These are phyloP conservation scores for cat (Felis catus) DNA, from an alignment of 2,113 vertebrate genomes.

Conservation along the genomic window DNA sequence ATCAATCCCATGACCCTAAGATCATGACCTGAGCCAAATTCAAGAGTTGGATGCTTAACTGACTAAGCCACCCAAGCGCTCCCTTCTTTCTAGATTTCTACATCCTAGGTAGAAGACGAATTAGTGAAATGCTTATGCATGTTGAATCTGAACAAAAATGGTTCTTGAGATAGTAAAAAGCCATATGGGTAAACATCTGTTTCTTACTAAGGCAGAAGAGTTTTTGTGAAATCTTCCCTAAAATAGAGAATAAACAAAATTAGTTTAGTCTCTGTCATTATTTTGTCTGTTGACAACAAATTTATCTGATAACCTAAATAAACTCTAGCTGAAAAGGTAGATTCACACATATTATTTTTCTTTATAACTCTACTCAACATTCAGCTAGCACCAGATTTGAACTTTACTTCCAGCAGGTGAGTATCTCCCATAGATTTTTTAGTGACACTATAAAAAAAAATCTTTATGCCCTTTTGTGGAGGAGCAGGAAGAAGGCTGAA, in stretches of 20 bases:
- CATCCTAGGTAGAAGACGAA: background rate
- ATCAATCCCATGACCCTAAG: too few relatives aligned
- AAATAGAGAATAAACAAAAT: constrained; percentile 32
- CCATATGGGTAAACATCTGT: constrained; percentile 44
- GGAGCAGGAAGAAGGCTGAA: background rate
- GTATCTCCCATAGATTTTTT: background rate
- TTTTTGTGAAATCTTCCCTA: background rate
- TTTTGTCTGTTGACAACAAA: background rate
- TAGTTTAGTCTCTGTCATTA: background rate
- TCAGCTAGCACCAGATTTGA: background rate
- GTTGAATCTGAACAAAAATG: constrained; percentile 37
- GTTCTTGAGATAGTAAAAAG: constrained; percentile 21
- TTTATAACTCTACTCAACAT: background rate
- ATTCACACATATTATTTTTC: background rate
- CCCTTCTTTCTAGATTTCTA: background rate
- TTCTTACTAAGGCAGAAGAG: background rate
- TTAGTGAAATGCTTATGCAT: constrained; percentile 27
- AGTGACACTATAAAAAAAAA: background rate
- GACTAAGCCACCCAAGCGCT: too few relatives aligned
- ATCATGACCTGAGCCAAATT: too few relatives aligned
- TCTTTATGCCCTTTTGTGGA: background rate
- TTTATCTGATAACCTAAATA: background rate
- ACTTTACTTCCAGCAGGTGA: background rate
- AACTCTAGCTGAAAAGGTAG: background rate
- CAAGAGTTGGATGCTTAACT: too few relatives aligned